Evolutionary conservation across 1,140 invertebrate species (phyloP), one percentile per base, ranked within the genome.

Genomic region (Nephila pilipes): DNA sequence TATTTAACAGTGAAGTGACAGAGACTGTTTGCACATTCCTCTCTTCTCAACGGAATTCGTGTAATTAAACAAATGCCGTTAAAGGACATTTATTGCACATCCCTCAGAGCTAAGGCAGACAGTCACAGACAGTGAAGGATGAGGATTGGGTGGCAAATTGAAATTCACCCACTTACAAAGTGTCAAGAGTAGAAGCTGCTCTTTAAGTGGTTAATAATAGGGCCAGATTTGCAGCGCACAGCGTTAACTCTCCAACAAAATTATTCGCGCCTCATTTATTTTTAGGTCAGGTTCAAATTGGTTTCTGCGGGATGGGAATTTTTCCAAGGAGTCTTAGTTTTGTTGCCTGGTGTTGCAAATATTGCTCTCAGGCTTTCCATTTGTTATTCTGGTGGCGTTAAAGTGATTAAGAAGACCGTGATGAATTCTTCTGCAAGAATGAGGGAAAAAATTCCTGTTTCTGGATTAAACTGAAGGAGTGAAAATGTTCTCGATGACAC

Each of bases 1-100:
- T 25, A 92, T 92, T 92, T 92, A 92, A 92, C 91, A 87, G 81
- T 85, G 55, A 92, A 92, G 63, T 87, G 83, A 92, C 90, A 79
- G 90, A 85, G 81, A 91, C 90, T 92, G 90, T 85, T 85, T 85
- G 58, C 75, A 83, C 75, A 90, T 90, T 92, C 81, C 91, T 22
- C 36, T 46, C 60, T 32, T 32, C 18, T 75, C 60, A 38, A 8
- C 20, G 91, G 91, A 87, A 92, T 92, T 85, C 83, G 81, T 87
- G 81, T 92, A 92, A 92, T 92, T 92, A 92, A 92, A 92, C 91
- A 92, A 92, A 92, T 92, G 83, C 91, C 83, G 65, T 87, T 92
- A 80, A 92, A 92, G 83, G 83, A 92, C 83, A 87, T 92, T 92
- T 87, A 87, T 92, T 92, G 63, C 83, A 79, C 91, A 87, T 92